Evolutionary conservation across 2,797 vertebrate genomes (phyloP).

Genomic region (Taeniopygia guttata): DNA sequence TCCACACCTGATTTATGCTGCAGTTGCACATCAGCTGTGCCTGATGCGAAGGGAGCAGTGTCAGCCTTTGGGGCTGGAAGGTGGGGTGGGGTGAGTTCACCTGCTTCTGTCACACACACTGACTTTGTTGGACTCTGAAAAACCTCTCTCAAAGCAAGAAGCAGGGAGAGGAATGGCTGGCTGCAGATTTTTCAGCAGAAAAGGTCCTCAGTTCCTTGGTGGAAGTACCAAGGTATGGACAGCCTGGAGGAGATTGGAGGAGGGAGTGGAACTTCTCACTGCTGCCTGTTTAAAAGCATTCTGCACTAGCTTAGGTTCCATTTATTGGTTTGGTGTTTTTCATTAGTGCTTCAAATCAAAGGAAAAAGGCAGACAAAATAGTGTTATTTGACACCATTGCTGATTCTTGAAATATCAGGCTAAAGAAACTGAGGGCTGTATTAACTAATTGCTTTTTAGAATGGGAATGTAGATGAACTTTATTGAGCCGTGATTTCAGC

Average conservation of each 20-base stretch:
- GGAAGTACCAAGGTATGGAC: not conserved
- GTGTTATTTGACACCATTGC: not conserved
- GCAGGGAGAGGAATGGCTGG: not conserved
- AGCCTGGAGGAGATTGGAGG: fast-evolving
- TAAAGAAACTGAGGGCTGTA: not conserved
- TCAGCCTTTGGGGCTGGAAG: not conserved
- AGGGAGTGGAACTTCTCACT: not conserved
- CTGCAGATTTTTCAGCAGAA: not conserved
- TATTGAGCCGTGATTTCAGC: not conserved
- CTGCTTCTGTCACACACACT: not conserved
- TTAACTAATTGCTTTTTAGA: not conserved
- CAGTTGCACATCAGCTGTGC: not conserved
- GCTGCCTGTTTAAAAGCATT: not conserved
- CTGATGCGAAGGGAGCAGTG: not conserved
- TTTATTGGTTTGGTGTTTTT: not conserved
- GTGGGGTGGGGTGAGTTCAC: fast-evolving
- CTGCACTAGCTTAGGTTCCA: not conserved
- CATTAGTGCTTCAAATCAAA: not conserved
- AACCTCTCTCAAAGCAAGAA: not conserved
- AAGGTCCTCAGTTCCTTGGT: not conserved
- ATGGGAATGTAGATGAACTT: not conserved
- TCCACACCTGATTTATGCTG: not conserved
- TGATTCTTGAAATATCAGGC: not conserved
- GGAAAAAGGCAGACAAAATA: not conserved
- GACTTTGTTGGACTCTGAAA: not conserved